Evolutionary conservation across 92 coral and sea anemone species (phyloP).

Genomic region (Siderastrea siderea): DNA sequence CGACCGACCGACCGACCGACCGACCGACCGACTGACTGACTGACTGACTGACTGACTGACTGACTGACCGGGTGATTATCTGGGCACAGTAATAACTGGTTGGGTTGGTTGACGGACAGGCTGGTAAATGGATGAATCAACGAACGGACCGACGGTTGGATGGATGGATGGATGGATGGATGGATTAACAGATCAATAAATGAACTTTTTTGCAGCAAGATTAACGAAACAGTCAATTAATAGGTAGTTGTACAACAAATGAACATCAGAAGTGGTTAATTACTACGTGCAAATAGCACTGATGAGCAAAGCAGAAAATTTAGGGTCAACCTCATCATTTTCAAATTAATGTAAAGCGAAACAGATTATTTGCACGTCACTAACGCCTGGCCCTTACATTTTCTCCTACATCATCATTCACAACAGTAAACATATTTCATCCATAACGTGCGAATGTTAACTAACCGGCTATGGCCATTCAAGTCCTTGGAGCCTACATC

Average conservation of each 20-base stretch:
- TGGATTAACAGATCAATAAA: neutral
- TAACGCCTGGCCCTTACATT: neutral
- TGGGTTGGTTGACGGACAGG: neutral
- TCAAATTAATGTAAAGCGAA: too few relatives aligned
- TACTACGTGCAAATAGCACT: too few relatives aligned
- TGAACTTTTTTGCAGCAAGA: too few relatives aligned
- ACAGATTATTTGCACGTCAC: neutral
- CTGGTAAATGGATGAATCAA: neutral
- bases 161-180: neutral
- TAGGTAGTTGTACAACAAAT: too few relatives aligned
- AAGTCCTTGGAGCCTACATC: conserved; percentile 9
- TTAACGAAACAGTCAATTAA: too few relatives aligned
- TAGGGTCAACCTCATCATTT: neutral
- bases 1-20: neutral
- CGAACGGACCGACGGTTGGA: neutral
- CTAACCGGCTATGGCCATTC: conserved; percentile 31
- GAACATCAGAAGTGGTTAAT: too few relatives aligned
- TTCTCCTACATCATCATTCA: neutral
- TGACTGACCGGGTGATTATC: neutral
- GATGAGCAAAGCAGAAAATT: too few relatives aligned
- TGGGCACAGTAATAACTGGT: neutral
- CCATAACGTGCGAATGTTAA: conserved; percentile 8
- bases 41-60: neutral
- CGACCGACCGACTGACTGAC: neutral
- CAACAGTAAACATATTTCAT: conserved; percentile 18